Evolutionary conservation across 2,888 invertebrate species (phyloP).

Genomic region (Tigriopus californicus): DNA sequence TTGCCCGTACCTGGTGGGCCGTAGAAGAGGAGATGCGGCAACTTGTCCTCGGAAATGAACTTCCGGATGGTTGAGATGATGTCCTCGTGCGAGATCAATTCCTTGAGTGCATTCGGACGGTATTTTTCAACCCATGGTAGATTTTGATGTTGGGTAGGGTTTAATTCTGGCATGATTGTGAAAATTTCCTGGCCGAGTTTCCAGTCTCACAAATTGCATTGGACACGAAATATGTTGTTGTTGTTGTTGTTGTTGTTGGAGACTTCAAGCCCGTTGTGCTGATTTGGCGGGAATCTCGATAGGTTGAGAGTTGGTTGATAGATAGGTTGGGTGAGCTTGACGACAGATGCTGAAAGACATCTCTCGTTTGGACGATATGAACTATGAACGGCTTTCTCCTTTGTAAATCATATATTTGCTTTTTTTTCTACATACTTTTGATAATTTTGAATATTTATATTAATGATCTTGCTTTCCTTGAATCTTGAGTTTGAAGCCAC

Average conservation of each 20-base stretch:
- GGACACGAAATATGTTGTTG: no score
- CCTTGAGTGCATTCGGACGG: conserved; percentile 70
- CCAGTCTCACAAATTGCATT: no score
- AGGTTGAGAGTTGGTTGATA: no score
- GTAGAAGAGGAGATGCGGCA: conserved; percentile 90
- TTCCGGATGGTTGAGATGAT: conserved; percentile 83
- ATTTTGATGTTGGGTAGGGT: not conserved
- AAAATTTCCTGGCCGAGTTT: no score
- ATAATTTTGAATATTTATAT: not conserved
- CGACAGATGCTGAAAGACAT: no score
- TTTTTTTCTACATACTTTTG: not conserved
- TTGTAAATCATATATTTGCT: not conserved
- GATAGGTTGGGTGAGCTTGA: no score
- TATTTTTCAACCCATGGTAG: conserved; percentile 75
- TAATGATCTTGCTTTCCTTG: not conserved
- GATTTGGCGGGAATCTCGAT: no score
- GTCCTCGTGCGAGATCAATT: conserved; percentile 90
- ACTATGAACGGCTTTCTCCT: no score
- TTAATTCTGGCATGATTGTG: conserved; percentile 4
- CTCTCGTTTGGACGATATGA: no score
- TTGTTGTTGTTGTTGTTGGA: no score
- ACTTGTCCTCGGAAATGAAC: conserved; percentile 41
- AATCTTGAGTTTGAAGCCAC: no score
- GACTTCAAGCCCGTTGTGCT: no score
- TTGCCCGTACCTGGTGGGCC: conserved; percentile 98